These are phyloP conservation scores for Chloromyia formosa DNA, from an alignment of 2,888 invertebrate genomes.

Conservation along the genomic window DNA sequence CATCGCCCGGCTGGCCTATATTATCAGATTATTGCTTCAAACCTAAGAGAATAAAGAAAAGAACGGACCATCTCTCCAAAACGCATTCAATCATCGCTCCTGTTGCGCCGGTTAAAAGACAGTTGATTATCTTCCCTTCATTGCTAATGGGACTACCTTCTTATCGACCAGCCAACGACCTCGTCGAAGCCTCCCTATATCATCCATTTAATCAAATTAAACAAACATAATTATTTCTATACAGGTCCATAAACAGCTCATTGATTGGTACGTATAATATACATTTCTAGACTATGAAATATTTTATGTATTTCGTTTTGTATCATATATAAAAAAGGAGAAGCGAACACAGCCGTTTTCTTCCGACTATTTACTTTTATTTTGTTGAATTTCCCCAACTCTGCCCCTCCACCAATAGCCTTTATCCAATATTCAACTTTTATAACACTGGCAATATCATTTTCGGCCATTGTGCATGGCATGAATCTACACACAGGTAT, in stretches of 20 bases:
- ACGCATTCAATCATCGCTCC: too few relatives aligned
- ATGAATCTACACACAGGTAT: constrained; percentile 71
- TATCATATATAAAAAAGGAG: background rate
- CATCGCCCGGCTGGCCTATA: too few relatives aligned
- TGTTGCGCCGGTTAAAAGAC: background rate
- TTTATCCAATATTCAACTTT: background rate
- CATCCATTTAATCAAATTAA: background rate
- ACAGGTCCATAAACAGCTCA: constrained; percentile 14
- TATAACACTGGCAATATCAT: constrained; percentile 35
- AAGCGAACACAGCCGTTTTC: background rate
- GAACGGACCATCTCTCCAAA: too few relatives aligned
- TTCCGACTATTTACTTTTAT: constrained; percentile 12
- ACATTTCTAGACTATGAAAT: background rate
- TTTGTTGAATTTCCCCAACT: background rate
- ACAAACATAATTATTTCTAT: background rate
- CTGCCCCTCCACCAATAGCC: background rate
- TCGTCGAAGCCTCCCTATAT: too few relatives aligned
- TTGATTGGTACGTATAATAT: constrained; percentile 47
- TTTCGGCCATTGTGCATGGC: constrained; percentile 47
- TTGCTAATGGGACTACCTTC: background rate
- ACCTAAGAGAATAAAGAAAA: too few relatives aligned
- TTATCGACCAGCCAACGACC: too few relatives aligned
- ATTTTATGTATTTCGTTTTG: constrained; percentile 24
- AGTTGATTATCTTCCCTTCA: background rate
- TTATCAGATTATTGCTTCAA: too few relatives aligned